Evolutionary conservation across 2,797 vertebrate species (phyloP), one percentile per base, ranked within the genome.

Genomic region (Sternotherus odoratus): DNA sequence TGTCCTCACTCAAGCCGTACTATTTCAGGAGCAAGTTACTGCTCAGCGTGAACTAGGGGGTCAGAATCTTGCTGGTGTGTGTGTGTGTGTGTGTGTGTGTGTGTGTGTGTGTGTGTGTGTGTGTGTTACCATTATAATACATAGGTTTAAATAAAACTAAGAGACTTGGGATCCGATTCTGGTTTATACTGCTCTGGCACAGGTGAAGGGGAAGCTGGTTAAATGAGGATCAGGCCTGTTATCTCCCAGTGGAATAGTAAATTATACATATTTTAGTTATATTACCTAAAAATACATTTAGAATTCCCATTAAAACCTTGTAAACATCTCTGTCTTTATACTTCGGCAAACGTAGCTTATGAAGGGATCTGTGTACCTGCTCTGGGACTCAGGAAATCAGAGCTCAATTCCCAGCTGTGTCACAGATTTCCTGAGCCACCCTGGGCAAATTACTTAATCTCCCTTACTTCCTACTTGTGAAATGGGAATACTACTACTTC

Each of bases 21-120:
- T 79, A 5, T 15, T 19, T 48, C 0, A 2, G n/a, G 23, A 33
- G 24, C 53, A 33, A 83, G 26, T 26, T 26, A 74, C n/a, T 46
- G 56, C 51, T 28, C n/a, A 33, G 28, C 19, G 7, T 1, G 8
- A n/a, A 39, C 56, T 30, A 36, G 53, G 5, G 81, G 5, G 89
- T 7, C 36, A 89, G 43, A 82, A 85, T 84, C 85, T 5, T n/a
- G 60, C 5, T 8, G 39, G 33, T 56, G 6, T 1, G 1, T 16
- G 72, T 2, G 6, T 13, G n/a, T n/a, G 72, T 2, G 6, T 13
- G n/a, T n/a, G 72, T 2, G 6, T 13, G n/a, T n/a, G 72, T 2
- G 6, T 13, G 33, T 56, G 6, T 1, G 1, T 16, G 33, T 56
- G 6, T 1, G 1, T 16, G 33, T 56, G 6, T 1, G 1, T 16